Conservation (phyloP, 1,140 invertebrate genomes). For the Meloidogyne exigua region DNA sequence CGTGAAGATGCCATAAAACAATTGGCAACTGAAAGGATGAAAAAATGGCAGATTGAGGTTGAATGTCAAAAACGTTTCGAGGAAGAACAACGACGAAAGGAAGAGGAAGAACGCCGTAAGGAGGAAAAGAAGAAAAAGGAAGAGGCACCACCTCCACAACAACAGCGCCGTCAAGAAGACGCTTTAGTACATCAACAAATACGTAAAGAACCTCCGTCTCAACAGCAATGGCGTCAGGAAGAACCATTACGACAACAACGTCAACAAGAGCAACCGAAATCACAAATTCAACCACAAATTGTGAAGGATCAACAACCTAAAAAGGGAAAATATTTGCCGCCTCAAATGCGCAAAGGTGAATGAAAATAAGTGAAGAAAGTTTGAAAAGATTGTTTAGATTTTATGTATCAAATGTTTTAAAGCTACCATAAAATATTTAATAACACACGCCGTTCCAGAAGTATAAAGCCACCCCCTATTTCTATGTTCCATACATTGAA, state of each 20-base stretch:
- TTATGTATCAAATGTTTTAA: background rate
- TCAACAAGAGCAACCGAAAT: background rate
- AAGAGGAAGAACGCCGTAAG: conserved; percentile 24
- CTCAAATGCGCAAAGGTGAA: background rate
- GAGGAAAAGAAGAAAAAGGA: background rate
- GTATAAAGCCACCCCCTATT: no score
- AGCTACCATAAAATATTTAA: no score
- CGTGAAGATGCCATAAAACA: conserved; percentile 35
- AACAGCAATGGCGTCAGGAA: background rate
- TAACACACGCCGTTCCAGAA: no score
- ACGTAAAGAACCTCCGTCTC: background rate
- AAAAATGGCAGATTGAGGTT: conserved; percentile 28
- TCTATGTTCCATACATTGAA: no score
- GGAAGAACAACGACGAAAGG: conserved; percentile 44
- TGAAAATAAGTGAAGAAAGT: background rate
- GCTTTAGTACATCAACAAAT: no score
- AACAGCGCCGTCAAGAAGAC: background rate
- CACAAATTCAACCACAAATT: no score
- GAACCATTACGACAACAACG: background rate
- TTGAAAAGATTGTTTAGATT: background rate
- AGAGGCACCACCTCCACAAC: background rate
- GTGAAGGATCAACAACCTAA: no score
- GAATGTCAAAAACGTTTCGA: conserved; percentile 47
- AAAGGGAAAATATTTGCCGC: no score
- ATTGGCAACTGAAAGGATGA: background rate